These are phyloP conservation scores for Chymomyza procnemis DNA, from an alignment of 2,888 invertebrate genomes.

Conservation along the genomic window DNA sequence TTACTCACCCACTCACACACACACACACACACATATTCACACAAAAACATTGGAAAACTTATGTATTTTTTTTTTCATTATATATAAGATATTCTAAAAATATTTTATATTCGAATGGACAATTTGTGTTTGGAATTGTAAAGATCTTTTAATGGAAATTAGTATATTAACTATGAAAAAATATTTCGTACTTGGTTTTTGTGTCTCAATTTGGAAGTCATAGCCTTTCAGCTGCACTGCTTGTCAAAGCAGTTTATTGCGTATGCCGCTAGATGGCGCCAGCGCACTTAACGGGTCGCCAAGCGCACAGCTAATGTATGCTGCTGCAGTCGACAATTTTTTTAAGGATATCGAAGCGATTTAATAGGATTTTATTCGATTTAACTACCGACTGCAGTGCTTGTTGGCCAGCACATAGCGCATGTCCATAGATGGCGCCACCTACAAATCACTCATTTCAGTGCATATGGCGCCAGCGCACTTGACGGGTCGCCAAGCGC, in stretches of 20 bases:
- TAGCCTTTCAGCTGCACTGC: too few species aligned
- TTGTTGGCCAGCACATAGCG: not conserved
- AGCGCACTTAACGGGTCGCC: too few species aligned
- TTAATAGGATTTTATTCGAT: too few species aligned
- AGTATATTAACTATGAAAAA: not conserved
- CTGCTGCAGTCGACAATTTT: too few species aligned
- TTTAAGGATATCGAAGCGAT: too few species aligned
- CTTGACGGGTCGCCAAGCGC: too few species aligned
- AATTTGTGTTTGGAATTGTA: conserved; percentile 5
- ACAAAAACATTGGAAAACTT: not conserved
- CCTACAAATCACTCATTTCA: not conserved
- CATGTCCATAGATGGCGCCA: not conserved
- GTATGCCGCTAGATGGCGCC: too few species aligned
- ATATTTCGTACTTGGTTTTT: not conserved
- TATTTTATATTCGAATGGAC: not conserved
- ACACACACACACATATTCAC: not conserved
- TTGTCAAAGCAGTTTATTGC: too few species aligned
- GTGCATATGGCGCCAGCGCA: too few species aligned
- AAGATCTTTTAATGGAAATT: not conserved
- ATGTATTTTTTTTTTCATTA: not conserved
- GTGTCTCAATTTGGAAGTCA: too few species aligned
- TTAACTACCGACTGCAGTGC: not conserved
- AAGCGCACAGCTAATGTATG: too few species aligned
- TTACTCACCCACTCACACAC: not conserved
- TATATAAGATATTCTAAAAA: conserved; percentile 1